phyloP scores from a whole-genome alignment of 2,113 vertebrate genomes.

The Alethe castanea region DNA sequence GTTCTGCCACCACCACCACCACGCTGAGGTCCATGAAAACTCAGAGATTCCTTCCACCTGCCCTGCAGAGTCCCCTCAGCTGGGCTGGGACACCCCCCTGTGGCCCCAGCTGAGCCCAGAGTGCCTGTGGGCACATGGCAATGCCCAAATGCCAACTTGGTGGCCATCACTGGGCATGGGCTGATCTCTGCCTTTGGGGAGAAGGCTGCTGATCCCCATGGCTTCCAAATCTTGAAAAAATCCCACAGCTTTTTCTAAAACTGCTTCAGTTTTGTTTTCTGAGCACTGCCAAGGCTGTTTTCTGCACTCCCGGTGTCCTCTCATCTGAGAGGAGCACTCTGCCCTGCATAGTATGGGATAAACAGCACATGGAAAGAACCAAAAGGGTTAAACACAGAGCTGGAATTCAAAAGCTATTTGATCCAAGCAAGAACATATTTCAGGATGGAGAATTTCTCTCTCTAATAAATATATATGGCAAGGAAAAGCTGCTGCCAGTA shows the following conservation, averaged over 20 bases:
- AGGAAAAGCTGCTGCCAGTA: slow-evolving; percentile 28
- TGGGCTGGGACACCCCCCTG: background rate
- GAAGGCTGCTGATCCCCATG: fast-evolving
- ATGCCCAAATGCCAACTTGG: background rate
- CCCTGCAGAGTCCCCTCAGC: background rate
- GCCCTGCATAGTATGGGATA: fast-evolving
- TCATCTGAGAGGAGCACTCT: background rate
- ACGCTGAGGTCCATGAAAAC: fast-evolving
- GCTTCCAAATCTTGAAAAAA: background rate
- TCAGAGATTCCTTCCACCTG: background rate
- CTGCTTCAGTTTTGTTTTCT: background rate
- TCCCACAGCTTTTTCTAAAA: background rate
- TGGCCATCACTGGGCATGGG: fast-evolving
- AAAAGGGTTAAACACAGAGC: background rate
- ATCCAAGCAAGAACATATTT: slow-evolving; percentile 14
- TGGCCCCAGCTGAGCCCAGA: background rate
- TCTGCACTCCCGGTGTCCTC: background rate
- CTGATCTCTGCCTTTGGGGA: background rate
- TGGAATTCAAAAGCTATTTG: background rate
- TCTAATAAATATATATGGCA: slow-evolving; percentile 54
- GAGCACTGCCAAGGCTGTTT: background rate
- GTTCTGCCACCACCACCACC: background rate
- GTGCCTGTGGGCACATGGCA: background rate
- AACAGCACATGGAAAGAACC: background rate
- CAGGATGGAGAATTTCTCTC: slow-evolving; percentile 36